phyloP scores from a whole-genome alignment of 2,797 vertebrate genomes.

The Crypturellus tataupa region DNA sequence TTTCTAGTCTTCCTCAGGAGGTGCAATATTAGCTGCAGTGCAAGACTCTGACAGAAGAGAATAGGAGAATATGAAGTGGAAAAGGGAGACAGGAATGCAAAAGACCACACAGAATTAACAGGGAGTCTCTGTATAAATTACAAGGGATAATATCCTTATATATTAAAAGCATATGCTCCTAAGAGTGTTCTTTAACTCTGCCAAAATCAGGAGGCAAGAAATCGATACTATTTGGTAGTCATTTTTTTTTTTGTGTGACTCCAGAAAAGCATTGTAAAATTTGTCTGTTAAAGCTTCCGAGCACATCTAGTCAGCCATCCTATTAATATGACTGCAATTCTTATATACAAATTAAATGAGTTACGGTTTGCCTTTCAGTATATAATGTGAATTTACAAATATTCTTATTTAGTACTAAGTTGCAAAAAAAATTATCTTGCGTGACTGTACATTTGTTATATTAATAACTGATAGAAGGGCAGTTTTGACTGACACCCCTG shows the following conservation, averaged over 20 bases:
- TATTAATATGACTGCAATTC: background rate
- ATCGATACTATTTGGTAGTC: background rate
- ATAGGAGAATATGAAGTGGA: background rate
- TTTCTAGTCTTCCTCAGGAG: background rate
- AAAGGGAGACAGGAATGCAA: background rate
- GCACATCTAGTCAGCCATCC: background rate
- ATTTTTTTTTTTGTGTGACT: background rate
- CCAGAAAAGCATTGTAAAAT: rapidly evolving
- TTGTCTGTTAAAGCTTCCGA: background rate
- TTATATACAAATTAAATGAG: background rate
- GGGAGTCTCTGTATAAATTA: background rate
- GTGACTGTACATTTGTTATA: too few relatives aligned
- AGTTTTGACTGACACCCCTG: background rate
- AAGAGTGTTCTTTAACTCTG: constrained; percentile 6
- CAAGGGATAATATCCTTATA: background rate
- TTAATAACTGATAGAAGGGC: background rate
- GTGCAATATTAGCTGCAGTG: background rate
- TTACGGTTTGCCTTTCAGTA: constrained; percentile 23
- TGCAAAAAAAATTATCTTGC: background rate
- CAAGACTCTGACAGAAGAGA: background rate
- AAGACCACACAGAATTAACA: background rate
- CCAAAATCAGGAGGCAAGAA: background rate
- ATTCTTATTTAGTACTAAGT: background rate
- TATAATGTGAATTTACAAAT: background rate
- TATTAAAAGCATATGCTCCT: background rate